Percentiles rank a stretch among this genome's conserved stretches.
phyloP scores from a whole-genome alignment of 2,888 invertebrate genomes.

The Trachelus tabidus region DNA sequence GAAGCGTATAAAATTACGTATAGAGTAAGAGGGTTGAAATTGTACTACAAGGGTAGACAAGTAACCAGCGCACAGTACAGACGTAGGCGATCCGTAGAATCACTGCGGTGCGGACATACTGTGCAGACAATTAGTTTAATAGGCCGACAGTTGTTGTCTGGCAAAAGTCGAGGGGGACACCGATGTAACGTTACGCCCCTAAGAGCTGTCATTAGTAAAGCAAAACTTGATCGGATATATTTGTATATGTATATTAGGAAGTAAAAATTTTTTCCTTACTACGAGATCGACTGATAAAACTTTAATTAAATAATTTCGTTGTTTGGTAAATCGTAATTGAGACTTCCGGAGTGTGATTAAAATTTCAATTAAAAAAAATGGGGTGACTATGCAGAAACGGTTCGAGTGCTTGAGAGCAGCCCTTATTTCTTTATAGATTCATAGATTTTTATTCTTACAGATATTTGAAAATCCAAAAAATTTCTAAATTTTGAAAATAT shows the following conservation, averaged over 20 bases:
- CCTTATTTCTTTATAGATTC: no score
- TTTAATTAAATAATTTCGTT: no score
- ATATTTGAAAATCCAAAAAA: not conserved
- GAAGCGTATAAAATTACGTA: constrained; percentile 53
- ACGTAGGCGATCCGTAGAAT: constrained; percentile 35
- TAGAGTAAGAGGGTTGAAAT: constrained; percentile 38
- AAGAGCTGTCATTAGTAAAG: constrained; percentile 25
- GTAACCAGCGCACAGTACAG: constrained; percentile 17
- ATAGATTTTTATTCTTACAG: no score
- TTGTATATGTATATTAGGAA: not conserved
- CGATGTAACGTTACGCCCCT: constrained; percentile 37
- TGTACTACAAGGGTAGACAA: constrained; percentile 15
- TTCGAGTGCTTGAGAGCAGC: no score
- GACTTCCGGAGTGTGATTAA: no score
- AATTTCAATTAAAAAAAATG: no score
- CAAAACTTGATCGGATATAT: not conserved
- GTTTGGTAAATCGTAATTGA: not conserved
- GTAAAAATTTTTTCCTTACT: not conserved
- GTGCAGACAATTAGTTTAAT: constrained; percentile 65
- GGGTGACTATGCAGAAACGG: no score
- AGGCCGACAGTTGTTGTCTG: constrained; percentile 62
- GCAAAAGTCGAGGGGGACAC: constrained; percentile 35
- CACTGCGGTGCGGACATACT: constrained; percentile 54
- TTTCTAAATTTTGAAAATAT: no score
- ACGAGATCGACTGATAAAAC: no score